A percentile compares a stretch with the other conserved stretches of the same genome.
Conservation (phyloP, 2,113 vertebrate genomes). For the Dendrocopos noguchii region DNA sequence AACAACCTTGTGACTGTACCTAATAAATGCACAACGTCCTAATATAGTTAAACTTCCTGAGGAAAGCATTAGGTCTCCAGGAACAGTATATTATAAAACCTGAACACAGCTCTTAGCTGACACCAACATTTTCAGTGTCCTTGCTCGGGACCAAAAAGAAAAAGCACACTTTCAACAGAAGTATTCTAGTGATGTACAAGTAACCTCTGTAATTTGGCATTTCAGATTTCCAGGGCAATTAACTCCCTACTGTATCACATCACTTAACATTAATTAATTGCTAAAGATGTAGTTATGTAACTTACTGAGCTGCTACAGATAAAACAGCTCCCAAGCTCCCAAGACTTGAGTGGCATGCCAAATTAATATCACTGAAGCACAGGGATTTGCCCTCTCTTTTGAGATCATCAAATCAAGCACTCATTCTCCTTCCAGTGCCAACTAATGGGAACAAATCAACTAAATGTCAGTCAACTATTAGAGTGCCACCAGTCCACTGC, state of each 20-base stretch:
- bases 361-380: slow-evolving; percentile 30
- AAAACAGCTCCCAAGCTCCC: slow-evolving; percentile 20
- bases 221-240: slow-evolving; percentile 59
- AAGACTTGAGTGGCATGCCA: background rate
- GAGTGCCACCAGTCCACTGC: background rate
- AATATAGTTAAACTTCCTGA: background rate
- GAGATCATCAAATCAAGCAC: slow-evolving; percentile 27
- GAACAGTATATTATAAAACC: background rate
- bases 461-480: background rate
- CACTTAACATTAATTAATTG: slow-evolving; percentile 66
- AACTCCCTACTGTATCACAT: slow-evolving; percentile 59
- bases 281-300: slow-evolving; percentile 60
- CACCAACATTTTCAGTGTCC: background rate
- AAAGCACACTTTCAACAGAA: background rate
- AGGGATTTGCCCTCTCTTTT: slow-evolving; percentile 32
- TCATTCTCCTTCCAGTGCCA: background rate
- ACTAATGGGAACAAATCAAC: background rate
- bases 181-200: background rate
- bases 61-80: background rate
- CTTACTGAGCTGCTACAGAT: slow-evolving; percentile 44
- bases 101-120: background rate
- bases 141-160: background rate
- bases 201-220: slow-evolving; percentile 13
- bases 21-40: background rate
- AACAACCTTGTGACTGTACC: background rate